These are phyloP conservation scores for Thera britannica DNA, from an alignment of 2,888 invertebrate genomes.

Conservation along the genomic window DNA sequence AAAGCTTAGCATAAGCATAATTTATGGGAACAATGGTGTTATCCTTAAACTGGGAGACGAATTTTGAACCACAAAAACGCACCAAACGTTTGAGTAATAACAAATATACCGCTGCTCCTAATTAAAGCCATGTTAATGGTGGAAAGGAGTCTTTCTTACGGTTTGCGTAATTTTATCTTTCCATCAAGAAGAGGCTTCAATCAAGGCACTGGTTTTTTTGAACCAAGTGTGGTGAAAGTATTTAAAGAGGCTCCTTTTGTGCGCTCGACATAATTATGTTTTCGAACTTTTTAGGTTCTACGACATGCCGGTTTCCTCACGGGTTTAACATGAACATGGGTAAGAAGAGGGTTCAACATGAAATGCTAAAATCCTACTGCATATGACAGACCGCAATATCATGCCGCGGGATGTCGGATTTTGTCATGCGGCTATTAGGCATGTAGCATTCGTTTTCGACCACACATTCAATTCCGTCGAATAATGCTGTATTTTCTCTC, in stretches of 20 bases:
- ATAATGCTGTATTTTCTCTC: slow-evolving; percentile 57
- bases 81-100: slow-evolving; percentile 1
- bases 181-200: slow-evolving; percentile 16
- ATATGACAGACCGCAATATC: slow-evolving; percentile 26
- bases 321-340: too few species aligned
- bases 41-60: not conserved
- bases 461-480: slow-evolving; percentile 46
- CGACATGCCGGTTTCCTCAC: too few species aligned
- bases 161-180: slow-evolving; percentile 25
- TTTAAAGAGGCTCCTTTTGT: too few species aligned
- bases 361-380: slow-evolving; percentile 23
- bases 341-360: slow-evolving; percentile 20
- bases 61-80: slow-evolving; percentile 17
- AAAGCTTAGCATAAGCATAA: not conserved
- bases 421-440: slow-evolving; percentile 5
- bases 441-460: slow-evolving; percentile 10
- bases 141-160: slow-evolving; percentile 17
- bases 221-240: too few species aligned
- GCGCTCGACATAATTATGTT: too few species aligned
- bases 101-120: slow-evolving; percentile 19
- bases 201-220: too few species aligned
- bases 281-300: too few species aligned
- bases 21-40: slow-evolving; percentile 2
- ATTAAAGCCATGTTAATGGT: slow-evolving; percentile 22
- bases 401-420: slow-evolving; percentile 27